Evolutionary conservation across 2,113 vertebrate species (phyloP).

Genomic region (Phoxinus phoxinus): DNA sequence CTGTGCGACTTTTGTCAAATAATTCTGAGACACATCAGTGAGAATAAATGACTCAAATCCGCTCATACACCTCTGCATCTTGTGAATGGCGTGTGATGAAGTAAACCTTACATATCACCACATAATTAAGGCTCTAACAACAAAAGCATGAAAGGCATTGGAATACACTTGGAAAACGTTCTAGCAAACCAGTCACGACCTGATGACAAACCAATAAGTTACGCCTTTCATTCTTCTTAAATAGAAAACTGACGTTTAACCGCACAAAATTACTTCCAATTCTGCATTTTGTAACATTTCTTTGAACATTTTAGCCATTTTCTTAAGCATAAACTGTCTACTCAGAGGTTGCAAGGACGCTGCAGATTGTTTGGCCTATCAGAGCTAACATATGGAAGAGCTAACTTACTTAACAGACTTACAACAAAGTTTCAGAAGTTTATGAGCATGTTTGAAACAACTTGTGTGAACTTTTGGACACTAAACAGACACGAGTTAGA

Average conservation of each 20-base stretch:
- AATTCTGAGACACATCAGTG: not conserved
- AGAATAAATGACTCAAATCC: not conserved
- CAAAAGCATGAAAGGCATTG: not conserved
- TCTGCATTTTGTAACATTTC: not conserved
- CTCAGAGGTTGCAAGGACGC: not conserved
- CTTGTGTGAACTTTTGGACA: not conserved
- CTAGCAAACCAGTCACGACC: not conserved
- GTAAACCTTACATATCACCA: not conserved
- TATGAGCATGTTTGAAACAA: not conserved
- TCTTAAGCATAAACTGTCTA: not conserved
- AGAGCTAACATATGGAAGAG: slow-evolving; percentile 12
- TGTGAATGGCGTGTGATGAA: not conserved
- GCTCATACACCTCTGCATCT: not conserved
- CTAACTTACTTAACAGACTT: not conserved
- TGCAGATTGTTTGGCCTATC: slow-evolving; percentile 1
- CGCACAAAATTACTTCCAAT: not conserved
- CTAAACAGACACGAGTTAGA: not conserved
- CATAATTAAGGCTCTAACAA: not conserved
- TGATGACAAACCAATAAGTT: not conserved
- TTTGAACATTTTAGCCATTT: not conserved
- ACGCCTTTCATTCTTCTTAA: not conserved
- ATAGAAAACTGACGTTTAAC: not conserved
- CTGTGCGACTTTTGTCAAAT: not conserved
- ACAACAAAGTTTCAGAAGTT: not conserved
- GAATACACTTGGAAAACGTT: not conserved